These are phyloP conservation scores for Dendronephthya gigantea DNA, from an alignment of 64 coral and sea anemone genomes.

Conservation along the genomic window DNA sequence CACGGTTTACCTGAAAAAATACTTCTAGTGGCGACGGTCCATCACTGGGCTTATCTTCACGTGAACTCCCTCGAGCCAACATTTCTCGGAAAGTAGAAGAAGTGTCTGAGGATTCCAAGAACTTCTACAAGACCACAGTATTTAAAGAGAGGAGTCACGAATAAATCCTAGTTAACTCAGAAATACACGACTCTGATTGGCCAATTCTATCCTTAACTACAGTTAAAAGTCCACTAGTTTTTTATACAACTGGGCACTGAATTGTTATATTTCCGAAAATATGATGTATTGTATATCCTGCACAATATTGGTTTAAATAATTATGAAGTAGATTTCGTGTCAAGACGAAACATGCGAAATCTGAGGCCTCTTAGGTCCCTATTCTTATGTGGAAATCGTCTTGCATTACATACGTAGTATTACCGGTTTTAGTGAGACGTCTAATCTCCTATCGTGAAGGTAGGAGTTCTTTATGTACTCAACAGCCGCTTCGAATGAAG, in stretches of 20 bases:
- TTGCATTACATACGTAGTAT: no score
- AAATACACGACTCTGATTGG: neutral
- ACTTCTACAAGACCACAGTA: neutral
- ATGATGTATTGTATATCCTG: no score
- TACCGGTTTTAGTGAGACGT: neutral
- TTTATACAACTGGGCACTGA: no score
- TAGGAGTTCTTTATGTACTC: conserved; percentile 71
- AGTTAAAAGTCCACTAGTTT: no score
- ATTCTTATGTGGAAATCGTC: no score
- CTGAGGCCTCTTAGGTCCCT: no score
- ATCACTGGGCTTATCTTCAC: conserved; percentile 10
- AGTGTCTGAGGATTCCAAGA: neutral
- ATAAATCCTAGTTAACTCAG: neutral
- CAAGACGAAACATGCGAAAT: no score
- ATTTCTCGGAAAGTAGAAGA: neutral
- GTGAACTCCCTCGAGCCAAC: neutral
- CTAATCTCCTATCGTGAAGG: conserved; percentile 38
- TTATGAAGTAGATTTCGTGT: no score
- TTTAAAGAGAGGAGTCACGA: neutral
- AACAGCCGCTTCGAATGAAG: conserved; percentile 91
- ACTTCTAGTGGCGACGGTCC: conserved; percentile 59
- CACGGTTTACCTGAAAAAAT: conserved; percentile 96
- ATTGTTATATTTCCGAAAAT: no score
- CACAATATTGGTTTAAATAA: no score
- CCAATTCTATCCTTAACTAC: no score